Conservation (phyloP, 92 coral and sea anemone species). For the Actinostola sp. region DNA sequence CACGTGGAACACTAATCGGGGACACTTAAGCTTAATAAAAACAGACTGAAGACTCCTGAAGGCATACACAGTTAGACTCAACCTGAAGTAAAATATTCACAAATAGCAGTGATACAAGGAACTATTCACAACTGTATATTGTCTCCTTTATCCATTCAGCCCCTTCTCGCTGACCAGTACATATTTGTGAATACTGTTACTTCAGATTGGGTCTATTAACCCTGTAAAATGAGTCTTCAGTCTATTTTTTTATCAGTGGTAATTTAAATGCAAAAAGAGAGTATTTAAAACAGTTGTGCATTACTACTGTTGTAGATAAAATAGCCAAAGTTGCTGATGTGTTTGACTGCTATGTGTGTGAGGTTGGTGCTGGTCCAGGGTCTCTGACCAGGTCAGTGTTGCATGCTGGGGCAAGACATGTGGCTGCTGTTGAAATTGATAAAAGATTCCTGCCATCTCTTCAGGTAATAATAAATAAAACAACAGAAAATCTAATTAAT, state of each 20-base stretch:
- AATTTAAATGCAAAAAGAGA: neutral
- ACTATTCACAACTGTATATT: too few relatives aligned
- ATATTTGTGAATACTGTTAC: too few relatives aligned
- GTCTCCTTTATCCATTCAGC: too few relatives aligned
- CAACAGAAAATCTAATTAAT: neutral
- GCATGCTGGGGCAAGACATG: slow-evolving; percentile 91
- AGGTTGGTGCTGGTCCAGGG: slow-evolving; percentile 98
- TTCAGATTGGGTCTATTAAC: too few relatives aligned
- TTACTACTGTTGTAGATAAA: slow-evolving; percentile 63
- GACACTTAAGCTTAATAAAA: too few relatives aligned
- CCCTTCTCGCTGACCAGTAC: too few relatives aligned
- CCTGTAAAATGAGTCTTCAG: neutral
- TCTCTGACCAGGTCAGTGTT: slow-evolving; percentile 90
- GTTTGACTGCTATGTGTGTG: slow-evolving; percentile 97
- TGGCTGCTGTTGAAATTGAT: slow-evolving; percentile 94
- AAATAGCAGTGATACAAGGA: too few relatives aligned
- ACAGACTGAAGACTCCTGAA: too few relatives aligned
- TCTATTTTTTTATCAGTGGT: slow-evolving; percentile 2
- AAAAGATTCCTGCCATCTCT: slow-evolving; percentile 92
- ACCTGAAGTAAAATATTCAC: too few relatives aligned
- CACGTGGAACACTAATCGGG: too few relatives aligned
- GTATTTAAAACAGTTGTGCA: too few relatives aligned
- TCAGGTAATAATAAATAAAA: slow-evolving; percentile 64
- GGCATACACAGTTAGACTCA: too few relatives aligned
- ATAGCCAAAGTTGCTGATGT: slow-evolving; percentile 95